Percentiles rank a stretch among this genome's conserved stretches.
Conservation (phyloP, 2,888 invertebrate species). For the Lepidochrysops patricia region DNA sequence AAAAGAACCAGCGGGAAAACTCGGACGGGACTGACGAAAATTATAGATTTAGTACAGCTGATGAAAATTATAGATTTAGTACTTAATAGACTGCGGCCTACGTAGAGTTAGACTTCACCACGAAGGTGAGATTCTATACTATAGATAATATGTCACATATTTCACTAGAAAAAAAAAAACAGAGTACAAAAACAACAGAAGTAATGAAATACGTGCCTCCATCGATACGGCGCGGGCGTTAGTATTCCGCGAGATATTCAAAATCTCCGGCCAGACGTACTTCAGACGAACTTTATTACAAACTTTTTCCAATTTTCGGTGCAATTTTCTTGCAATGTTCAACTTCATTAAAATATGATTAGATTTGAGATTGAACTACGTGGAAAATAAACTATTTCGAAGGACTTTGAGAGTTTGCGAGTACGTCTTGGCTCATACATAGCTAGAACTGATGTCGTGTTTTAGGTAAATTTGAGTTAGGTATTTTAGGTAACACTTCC, state of each 20-base stretch:
- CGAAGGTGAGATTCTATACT: not conserved
- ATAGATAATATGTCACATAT: not conserved
- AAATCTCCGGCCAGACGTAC: not conserved
- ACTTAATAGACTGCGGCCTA: too few species aligned
- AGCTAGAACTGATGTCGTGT: too few species aligned
- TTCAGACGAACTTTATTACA: not conserved
- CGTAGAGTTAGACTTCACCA: too few species aligned
- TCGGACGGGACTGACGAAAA: too few species aligned
- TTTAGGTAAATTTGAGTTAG: too few species aligned
- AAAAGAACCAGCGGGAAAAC: too few species aligned
- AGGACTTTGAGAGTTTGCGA: not conserved
- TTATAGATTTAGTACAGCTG: too few species aligned
- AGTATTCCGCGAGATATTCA: constrained; percentile 5
- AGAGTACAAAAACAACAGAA: constrained; percentile 4
- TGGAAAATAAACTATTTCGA: not conserved
- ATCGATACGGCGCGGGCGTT: not conserved
- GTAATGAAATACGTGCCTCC: constrained; percentile 7
- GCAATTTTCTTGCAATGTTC: not conserved
- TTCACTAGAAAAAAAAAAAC: not conserved
- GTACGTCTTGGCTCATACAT: too few species aligned
- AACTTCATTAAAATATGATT: not conserved
- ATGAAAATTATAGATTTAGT: too few species aligned
- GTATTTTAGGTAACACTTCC: too few species aligned
- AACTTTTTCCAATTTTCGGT: constrained; percentile 1
- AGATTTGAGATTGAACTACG: not conserved